phyloP scores from a whole-genome alignment of 2,888 invertebrate genomes.

The Pseudanteris insignis region DNA sequence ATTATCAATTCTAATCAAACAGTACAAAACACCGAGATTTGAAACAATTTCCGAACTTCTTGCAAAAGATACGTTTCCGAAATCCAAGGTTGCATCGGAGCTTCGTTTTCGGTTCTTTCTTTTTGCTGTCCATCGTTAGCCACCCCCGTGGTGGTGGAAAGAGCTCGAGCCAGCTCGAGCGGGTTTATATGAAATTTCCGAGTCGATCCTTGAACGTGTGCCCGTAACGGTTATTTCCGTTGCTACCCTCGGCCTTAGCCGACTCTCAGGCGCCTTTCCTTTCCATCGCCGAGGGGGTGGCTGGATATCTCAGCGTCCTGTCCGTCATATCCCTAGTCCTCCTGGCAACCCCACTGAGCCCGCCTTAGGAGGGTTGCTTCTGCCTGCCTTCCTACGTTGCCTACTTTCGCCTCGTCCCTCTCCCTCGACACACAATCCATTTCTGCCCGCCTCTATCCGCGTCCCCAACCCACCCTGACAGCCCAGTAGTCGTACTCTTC shows the following conservation, averaged over 20 bases:
- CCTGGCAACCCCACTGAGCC: constrained; percentile 51
- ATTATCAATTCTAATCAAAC: constrained; percentile 33
- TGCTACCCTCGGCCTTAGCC: constrained; percentile 56
- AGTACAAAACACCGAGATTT: constrained; percentile 8
- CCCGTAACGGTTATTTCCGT: constrained; percentile 59
- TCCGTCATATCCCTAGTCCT: constrained; percentile 63
- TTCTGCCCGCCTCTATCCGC: constrained; percentile 40
- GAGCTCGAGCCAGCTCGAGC: constrained; percentile 13
- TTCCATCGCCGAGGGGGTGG: constrained; percentile 51
- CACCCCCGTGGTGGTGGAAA: constrained; percentile 20
- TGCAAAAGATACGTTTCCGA: constrained; percentile 42
- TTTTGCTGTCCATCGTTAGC: constrained; percentile 34
- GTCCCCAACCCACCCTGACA: constrained; percentile 38
- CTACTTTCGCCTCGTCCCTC: constrained; percentile 49
- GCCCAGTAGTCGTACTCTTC: constrained; percentile 37
- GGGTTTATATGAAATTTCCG: constrained; percentile 42
- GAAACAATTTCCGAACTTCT: constrained; percentile 19
- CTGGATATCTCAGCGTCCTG: constrained; percentile 64
- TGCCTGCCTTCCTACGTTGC: constrained; percentile 49
- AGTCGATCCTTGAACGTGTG: constrained; percentile 54
- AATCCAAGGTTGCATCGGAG: constrained; percentile 41
- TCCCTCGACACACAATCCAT: constrained; percentile 45
- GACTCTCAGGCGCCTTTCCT: constrained; percentile 58
- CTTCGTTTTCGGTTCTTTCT: constrained; percentile 24
- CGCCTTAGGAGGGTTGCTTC: constrained; percentile 61